These are phyloP conservation scores for Lasioglossum lativentre DNA, from an alignment of 2,888 invertebrate genomes.

Conservation along the genomic window DNA sequence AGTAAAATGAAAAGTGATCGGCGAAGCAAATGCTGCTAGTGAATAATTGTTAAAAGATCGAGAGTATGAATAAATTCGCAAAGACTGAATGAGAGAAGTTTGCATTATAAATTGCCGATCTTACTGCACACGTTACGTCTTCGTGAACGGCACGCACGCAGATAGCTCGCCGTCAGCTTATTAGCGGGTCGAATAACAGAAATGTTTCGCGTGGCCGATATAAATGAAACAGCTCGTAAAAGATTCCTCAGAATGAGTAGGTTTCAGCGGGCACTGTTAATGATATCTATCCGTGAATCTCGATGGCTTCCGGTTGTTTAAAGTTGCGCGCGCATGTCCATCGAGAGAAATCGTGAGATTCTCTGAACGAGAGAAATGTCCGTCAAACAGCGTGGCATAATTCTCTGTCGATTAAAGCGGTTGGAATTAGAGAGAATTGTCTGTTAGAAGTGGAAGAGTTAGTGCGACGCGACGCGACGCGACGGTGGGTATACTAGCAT, in stretches of 20 bases:
- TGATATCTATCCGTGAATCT: neutral
- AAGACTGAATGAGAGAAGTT: neutral
- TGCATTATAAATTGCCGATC: neutral
- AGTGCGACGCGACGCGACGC: no score
- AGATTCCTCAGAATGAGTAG: neutral
- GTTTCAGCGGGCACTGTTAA: neutral
- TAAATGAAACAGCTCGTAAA: neutral
- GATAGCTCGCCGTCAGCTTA: neutral
- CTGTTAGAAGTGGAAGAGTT: conserved; percentile 19
- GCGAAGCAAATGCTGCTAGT: neutral
- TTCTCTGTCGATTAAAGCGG: neutral
- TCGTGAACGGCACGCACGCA: neutral
- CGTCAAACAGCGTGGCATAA: neutral
- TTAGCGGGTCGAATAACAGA: neutral
- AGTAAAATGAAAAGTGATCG: neutral
- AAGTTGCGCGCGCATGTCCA: neutral
- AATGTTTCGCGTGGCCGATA: neutral
- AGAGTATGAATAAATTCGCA: neutral
- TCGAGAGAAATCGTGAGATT: neutral
- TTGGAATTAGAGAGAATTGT: conserved; percentile 23
- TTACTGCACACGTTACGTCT: neutral
- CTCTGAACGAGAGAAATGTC: neutral
- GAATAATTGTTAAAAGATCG: neutral
- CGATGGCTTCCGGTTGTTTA: neutral
- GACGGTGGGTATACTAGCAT: conserved; percentile 33